These are phyloP conservation scores for Cliona cf. orientalis DNA, from an alignment of 37 sponge, comb jelly and placozoan genomes.

Conservation along the genomic window DNA sequence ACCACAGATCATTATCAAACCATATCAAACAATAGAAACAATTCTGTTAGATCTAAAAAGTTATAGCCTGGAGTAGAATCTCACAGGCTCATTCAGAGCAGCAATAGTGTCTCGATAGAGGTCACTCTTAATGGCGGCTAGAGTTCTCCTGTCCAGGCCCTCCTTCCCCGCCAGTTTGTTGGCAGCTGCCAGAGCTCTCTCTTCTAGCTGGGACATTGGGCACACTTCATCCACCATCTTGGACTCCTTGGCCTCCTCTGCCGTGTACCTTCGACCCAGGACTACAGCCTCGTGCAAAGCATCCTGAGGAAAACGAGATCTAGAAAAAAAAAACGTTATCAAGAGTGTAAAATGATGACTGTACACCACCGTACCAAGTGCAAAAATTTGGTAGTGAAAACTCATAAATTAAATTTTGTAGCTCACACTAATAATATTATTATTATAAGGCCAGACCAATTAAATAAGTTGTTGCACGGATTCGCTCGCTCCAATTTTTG, in stretches of 20 bases:
- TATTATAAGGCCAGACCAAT: too few species aligned
- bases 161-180: conserved; percentile 22
- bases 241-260: conserved; percentile 51
- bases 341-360: too few species aligned
- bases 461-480: too few species aligned
- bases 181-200: conserved; percentile 34
- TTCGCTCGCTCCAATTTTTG: too few species aligned
- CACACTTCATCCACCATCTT: conserved; percentile 45
- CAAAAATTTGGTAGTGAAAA: background rate
- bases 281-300: conserved; percentile 26
- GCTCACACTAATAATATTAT: too few species aligned
- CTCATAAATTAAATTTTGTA: too few species aligned
- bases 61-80: conserved; percentile 27
- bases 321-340: background rate
- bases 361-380: background rate
- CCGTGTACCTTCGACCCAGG: conserved; percentile 65
- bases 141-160: conserved; percentile 35
- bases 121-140: conserved; percentile 38
- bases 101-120: conserved; percentile 18
- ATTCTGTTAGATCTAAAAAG: too few species aligned
- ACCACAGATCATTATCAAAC: too few species aligned
- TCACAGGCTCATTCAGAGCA: conserved; percentile 14
- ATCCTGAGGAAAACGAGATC: conserved; percentile 43
- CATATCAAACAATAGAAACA: too few species aligned
- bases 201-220: conserved; percentile 13